These are phyloP conservation scores for Pteropus rufus DNA, from an alignment of 2,797 vertebrate genomes.

Conservation along the genomic window DNA sequence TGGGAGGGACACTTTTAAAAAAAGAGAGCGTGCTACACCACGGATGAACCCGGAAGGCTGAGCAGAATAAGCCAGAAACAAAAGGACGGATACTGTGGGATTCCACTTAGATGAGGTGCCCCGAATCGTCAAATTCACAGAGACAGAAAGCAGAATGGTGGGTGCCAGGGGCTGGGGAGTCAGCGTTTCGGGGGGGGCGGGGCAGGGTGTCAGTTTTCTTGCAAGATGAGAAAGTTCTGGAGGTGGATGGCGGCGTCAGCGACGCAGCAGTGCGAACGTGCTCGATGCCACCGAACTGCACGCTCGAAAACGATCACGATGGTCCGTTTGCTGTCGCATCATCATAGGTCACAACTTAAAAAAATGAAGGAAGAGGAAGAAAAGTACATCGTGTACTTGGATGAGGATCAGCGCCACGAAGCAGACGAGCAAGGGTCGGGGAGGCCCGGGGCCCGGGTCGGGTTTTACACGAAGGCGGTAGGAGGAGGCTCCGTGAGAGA, in stretches of 20 bases:
- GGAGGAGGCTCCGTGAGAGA: neutral
- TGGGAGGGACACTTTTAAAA: neutral
- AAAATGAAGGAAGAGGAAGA: neutral
- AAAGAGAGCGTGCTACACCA: neutral
- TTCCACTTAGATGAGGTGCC: fast-evolving
- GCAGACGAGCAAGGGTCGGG: neutral
- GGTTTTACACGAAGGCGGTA: neutral
- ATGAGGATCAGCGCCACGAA: neutral
- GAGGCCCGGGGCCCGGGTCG: neutral
- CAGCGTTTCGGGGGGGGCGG: neutral
- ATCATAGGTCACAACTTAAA: too few relatives aligned
- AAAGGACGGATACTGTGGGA: fast-evolving
- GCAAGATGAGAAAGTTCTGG: neutral
- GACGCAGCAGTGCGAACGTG: fast-evolving
- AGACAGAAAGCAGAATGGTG: neutral
- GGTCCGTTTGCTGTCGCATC: neutral
- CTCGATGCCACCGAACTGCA: fast-evolving
- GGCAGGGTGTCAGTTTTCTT: neutral
- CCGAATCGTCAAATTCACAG: fast-evolving
- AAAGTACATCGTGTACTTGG: neutral
- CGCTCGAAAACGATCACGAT: neutral
- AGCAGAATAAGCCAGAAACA: neutral
- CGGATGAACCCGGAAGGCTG: neutral
- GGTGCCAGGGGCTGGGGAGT: neutral
- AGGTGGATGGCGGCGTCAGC: neutral